A percentile compares a stretch with the other conserved stretches of the same genome.
These are phyloP conservation scores for Elanus axillaris DNA, from an alignment of 2,113 vertebrate genomes.

Conservation along the genomic window DNA sequence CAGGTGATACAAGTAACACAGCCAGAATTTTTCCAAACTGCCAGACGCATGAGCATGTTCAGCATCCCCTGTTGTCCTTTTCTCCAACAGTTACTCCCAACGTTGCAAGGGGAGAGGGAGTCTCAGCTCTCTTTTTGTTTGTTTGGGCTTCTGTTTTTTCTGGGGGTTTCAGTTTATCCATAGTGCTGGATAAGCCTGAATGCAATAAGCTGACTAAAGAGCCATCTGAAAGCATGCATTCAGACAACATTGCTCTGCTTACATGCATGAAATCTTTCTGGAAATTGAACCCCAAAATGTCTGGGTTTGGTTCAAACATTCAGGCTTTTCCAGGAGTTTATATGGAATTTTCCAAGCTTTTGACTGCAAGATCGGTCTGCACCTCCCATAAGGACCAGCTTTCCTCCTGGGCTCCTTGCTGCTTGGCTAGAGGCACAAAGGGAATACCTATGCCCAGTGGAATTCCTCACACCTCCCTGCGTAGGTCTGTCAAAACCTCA, in stretches of 20 bases:
- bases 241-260: background rate
- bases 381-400: background rate
- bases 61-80: background rate
- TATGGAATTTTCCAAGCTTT: background rate
- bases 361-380: background rate
- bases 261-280: background rate
- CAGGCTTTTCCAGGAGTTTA: background rate
- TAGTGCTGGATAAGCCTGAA: background rate
- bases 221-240: background rate
- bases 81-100: background rate
- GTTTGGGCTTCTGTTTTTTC: background rate
- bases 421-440: background rate
- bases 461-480: background rate
- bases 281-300: background rate
- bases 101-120: background rate
- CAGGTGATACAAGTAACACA: background rate
- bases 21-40: background rate
- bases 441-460: background rate
- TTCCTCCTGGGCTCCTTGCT: background rate
- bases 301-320: background rate
- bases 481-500: background rate
- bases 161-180: background rate
- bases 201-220: background rate
- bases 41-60: background rate
- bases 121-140: background rate